These are phyloP conservation scores for Pogonomyrmex californicus DNA, from an alignment of 1,140 invertebrate genomes.

Conservation along the genomic window DNA sequence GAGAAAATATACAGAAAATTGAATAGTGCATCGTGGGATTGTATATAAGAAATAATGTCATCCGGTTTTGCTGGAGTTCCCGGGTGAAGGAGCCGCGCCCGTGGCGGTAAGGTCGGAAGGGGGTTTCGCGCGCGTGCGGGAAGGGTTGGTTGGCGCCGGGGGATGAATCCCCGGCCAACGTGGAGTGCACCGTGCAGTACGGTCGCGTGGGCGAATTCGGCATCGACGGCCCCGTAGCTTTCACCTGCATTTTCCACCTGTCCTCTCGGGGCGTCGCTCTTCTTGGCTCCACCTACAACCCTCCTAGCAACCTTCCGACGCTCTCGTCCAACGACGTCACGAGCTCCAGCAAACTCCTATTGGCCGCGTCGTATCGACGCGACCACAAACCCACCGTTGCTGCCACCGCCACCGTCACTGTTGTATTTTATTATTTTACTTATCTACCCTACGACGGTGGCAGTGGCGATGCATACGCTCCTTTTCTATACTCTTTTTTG, in stretches of 20 bases:
- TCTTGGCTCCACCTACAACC: constrained; percentile 81
- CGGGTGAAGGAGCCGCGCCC: constrained; percentile 37
- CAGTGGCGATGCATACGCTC: constrained; percentile 69
- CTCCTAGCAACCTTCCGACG: constrained; percentile 77
- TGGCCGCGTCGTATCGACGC: constrained; percentile 80
- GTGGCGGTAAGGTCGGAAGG: constrained; percentile 1
- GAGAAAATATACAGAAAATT: constrained; percentile 37
- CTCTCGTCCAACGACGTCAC: constrained; percentile 81
- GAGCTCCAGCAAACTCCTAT: constrained; percentile 73
- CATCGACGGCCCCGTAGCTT: constrained; percentile 68
- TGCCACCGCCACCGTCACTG: constrained; percentile 21
- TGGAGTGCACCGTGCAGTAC: constrained; percentile 65
- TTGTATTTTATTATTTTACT: constrained; percentile 83
- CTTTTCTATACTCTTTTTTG: constrained; percentile 55
- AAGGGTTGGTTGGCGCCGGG: constrained; percentile 12
- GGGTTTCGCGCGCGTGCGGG: constrained; percentile 23
- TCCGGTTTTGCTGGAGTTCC: constrained; percentile 35
- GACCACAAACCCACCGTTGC: constrained; percentile 63
- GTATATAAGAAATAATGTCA: constrained; percentile 56
- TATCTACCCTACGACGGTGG: constrained; percentile 70
- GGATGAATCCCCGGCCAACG: constrained; percentile 44
- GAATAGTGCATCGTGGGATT: constrained; percentile 47
- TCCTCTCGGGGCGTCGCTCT: constrained; percentile 79
- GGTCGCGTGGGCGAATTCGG: constrained; percentile 69
- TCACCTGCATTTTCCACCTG: constrained; percentile 83